Conservation (phyloP, 2,113 vertebrate species). For the Gadus macrocephalus region DNA sequence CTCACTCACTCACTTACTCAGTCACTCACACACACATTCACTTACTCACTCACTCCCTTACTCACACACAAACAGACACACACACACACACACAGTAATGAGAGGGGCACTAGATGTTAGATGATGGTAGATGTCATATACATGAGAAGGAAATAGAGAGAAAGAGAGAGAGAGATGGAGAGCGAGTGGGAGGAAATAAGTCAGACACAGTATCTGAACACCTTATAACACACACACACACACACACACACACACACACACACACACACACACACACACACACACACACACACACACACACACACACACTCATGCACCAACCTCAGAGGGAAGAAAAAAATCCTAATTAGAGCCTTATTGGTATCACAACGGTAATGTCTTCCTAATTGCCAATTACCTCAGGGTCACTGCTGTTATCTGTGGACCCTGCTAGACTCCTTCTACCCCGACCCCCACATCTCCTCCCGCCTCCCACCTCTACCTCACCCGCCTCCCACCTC, state of each 20-base stretch:
- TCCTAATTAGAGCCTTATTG: conserved; percentile 49
- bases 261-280: conserved; percentile 15
- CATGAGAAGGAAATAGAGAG: too few relatives aligned
- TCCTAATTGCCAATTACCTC: conserved; percentile 70
- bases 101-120: too few relatives aligned
- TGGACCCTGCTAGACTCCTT: conserved; percentile 27
- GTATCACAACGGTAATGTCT: conserved; percentile 46
- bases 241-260: conserved; percentile 10
- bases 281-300: conserved; percentile 27
- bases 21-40: not conserved
- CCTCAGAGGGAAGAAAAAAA: conserved; percentile 24
- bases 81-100: too few relatives aligned
- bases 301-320: conserved; percentile 14
- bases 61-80: not conserved
- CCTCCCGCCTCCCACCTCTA: not conserved
- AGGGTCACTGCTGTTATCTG: conserved; percentile 61
- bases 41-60: not conserved
- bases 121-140: too few relatives aligned
- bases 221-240: conserved; percentile 21
- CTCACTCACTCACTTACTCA: too few relatives aligned
- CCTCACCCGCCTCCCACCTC: not conserved
- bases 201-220: conserved; percentile 5
- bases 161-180: too few relatives aligned
- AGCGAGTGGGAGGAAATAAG: too few relatives aligned
- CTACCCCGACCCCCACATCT: not conserved